Conservation (phyloP, 2,888 invertebrate species). For the Polylopha cassiicola region DNA sequence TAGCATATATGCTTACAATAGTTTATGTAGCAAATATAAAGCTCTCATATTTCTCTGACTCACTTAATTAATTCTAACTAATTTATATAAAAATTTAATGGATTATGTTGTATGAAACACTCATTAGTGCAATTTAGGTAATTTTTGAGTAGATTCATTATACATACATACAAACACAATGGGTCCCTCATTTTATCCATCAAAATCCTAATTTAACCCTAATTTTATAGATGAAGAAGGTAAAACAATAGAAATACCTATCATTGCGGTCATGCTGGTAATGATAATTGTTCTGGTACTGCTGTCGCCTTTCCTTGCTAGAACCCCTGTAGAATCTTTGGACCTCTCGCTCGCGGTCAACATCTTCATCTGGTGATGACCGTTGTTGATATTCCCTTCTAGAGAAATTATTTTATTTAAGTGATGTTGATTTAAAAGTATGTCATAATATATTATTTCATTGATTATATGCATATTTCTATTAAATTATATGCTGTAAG, state of each 20-base stretch:
- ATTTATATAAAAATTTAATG: too few relatives aligned
- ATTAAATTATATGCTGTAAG: too few relatives aligned
- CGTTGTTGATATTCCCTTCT: slow-evolving; percentile 59
- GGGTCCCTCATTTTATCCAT: too few relatives aligned
- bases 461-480: too few relatives aligned
- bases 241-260: slow-evolving; percentile 39
- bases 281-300: slow-evolving; percentile 46
- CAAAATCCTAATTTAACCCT: too few relatives aligned
- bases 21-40: slow-evolving; percentile 23
- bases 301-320: slow-evolving; percentile 55
- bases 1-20: slow-evolving; percentile 1
- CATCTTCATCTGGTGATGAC: slow-evolving; percentile 50
- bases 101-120: background rate
- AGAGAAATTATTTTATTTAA: slow-evolving; percentile 13
- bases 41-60: slow-evolving; percentile 13
- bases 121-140: too few relatives aligned
- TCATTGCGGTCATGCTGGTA: slow-evolving; percentile 50
- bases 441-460: too few relatives aligned
- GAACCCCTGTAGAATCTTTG: slow-evolving; percentile 67
- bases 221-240: slow-evolving; percentile 20
- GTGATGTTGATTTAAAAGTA: too few relatives aligned
- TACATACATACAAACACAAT: too few relatives aligned
- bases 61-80: too few relatives aligned
- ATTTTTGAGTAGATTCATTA: too few relatives aligned
- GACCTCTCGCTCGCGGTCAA: slow-evolving; percentile 57